Base-by-base conservation (phyloP, 2,888 invertebrate genomes). In the Hyalella azteca region DNA sequence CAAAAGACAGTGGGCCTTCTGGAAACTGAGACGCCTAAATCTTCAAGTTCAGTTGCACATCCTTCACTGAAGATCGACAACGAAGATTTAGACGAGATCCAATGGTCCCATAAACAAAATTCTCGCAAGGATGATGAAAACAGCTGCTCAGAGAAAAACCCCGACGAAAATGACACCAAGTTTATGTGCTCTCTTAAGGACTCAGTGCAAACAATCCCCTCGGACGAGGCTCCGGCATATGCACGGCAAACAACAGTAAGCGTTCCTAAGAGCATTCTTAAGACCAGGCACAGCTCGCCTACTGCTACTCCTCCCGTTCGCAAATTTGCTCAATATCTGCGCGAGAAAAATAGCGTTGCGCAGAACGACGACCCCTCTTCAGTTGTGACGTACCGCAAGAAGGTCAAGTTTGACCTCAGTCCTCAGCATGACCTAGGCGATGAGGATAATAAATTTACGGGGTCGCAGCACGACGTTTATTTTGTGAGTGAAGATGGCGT, bases 201-300 rank as follows among this genome's bases (percentile, higher is more conserved):
- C 26, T 13, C 54, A 29, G 54, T 26, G 54, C 54, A 54, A 54
- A 54, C 54, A 54, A 54, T 54, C 54, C n/a, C n/a, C n/a, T 54
- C 26, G 5, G 54, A 54, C 29, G 26, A 54, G 54, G 54, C 9
- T 22, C 54, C 29, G 26, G 22, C 29, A 26, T 4, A 29, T 19
- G 22, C 54, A 4, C 26, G 19, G 29, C 22, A 54, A 26, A 54
- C 54, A 54, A 22, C 22, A 54, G 13, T 13, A 29, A 26, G 5
- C 26, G 0, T 13, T 22, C 54, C 54, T 26, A 54, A 54, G 29
- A 54, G 54, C 54, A 54, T 54, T 54, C 54, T 54, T 22, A 54
- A 54, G 54, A 22, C 26, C 54, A n/a, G 29, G 54, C 22, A 22
- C 26, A 29, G 29, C 54, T 7, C 9, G 9, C 54, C 54, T 19